These are phyloP conservation scores for Synanceia verrucosa DNA, from an alignment of 2,797 vertebrate genomes.

Conservation along the genomic window DNA sequence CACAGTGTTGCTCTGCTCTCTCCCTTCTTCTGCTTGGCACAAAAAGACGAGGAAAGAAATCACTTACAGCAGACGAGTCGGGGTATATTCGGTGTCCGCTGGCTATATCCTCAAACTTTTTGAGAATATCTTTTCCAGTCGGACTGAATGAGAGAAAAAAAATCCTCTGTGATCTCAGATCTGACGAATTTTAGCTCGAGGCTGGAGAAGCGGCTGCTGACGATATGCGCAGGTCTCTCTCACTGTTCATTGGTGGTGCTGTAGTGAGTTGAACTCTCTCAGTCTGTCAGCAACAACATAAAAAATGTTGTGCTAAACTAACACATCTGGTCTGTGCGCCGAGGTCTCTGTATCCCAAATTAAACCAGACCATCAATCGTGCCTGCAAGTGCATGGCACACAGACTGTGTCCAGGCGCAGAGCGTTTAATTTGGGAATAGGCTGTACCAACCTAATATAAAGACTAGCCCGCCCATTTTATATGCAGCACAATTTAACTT, in stretches of 20 bases:
- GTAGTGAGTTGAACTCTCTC: constrained; percentile 88
- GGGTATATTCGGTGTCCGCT: constrained; percentile 61
- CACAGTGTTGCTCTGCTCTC: constrained; percentile 48
- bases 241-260: constrained; percentile 84
- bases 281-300: constrained; percentile 72
- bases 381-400: constrained; percentile 87
- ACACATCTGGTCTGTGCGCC: constrained; percentile 72
- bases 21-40: constrained; percentile 35
- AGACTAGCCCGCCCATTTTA: constrained; percentile 93
- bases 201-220: constrained; percentile 83
- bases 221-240: constrained; percentile 86
- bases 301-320: constrained; percentile 64
- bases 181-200: constrained; percentile 83
- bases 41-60: constrained; percentile 48
- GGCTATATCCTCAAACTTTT: constrained; percentile 78
- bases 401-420: constrained; percentile 89
- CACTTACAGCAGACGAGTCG: constrained; percentile 76
- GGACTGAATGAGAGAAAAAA: constrained; percentile 69
- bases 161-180: constrained; percentile 83
- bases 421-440: constrained; percentile 90
- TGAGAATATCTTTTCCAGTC: constrained; percentile 70
- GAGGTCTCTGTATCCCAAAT: constrained; percentile 74
- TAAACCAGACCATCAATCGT: constrained; percentile 82
- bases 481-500: constrained; percentile 95
- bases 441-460: constrained; percentile 88